phyloP scores from a whole-genome alignment of 1,140 invertebrate species.

The Drosophila nasuta region DNA sequence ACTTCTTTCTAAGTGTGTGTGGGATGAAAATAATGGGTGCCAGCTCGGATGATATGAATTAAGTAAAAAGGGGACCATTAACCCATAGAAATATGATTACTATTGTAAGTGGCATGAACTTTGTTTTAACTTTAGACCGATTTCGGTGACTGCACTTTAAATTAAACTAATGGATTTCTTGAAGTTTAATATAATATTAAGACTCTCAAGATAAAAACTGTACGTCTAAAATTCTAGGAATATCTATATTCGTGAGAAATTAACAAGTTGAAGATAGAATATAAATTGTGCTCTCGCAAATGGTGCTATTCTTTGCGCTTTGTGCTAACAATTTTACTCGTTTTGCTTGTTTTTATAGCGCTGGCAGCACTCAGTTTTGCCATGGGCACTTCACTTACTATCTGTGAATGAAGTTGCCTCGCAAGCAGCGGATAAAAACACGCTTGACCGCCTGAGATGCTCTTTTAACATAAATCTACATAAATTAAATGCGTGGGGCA shows the following conservation, averaged over 20 bases:
- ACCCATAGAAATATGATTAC: neutral
- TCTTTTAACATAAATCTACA: slow-evolving; percentile 69
- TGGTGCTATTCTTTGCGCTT: neutral
- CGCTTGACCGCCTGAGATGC: slow-evolving; percentile 58
- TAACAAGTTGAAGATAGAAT: slow-evolving; percentile 2
- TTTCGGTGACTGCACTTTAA: neutral
- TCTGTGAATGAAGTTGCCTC: slow-evolving; percentile 1
- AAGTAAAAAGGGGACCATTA: neutral
- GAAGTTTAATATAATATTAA: neutral
- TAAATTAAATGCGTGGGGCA: slow-evolving; percentile 52
- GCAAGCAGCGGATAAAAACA: slow-evolving; percentile 41
- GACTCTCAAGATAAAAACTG: no score
- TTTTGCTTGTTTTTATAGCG: slow-evolving; percentile 2
- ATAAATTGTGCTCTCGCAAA: neutral
- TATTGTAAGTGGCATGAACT: slow-evolving; percentile 1
- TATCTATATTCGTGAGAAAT: neutral
- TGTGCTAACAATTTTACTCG: neutral
- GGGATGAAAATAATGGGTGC: neutral
- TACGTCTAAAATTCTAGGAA: neutral
- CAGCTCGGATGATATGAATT: slow-evolving; percentile 17
- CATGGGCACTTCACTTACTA: neutral
- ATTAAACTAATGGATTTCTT: neutral
- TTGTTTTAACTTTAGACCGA: neutral
- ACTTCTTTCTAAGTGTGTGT: neutral
- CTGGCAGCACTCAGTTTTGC: neutral